These are phyloP conservation scores for Sylvia atricapilla DNA, from an alignment of 2,113 vertebrate species.

Conservation along the genomic window DNA sequence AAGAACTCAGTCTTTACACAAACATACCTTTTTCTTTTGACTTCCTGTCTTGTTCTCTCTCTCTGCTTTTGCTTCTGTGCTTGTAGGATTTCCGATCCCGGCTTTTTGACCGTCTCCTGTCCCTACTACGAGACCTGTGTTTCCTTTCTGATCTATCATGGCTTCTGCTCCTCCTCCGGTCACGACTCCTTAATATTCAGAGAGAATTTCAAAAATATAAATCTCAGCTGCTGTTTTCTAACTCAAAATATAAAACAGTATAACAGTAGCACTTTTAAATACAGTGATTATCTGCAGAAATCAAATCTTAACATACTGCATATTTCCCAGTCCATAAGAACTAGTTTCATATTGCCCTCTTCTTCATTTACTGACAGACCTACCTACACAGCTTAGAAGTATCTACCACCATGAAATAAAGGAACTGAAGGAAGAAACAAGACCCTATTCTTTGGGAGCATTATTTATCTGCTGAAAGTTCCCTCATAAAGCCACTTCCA, in stretches of 20 bases:
- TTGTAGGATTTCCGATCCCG: slow-evolving; percentile 91
- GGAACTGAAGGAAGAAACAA: background rate
- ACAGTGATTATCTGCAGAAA: background rate
- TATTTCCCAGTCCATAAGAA: background rate
- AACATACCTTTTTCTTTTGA: slow-evolving; percentile 95
- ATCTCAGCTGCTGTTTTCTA: background rate
- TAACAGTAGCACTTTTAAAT: background rate
- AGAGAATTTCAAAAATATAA: background rate
- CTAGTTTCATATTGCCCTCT: background rate
- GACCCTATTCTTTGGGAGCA: background rate
- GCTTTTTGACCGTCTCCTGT: slow-evolving; percentile 89
- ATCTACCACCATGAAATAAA: background rate
- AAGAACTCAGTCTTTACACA: background rate
- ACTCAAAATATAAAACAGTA: background rate
- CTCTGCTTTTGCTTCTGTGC: slow-evolving; percentile 88
- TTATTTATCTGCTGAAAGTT: background rate
- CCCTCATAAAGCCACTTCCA: background rate
- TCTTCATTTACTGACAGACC: background rate
- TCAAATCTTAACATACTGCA: background rate
- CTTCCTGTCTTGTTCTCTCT: slow-evolving; percentile 85
- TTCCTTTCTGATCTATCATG: slow-evolving; percentile 85
- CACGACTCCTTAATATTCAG: slow-evolving; percentile 79
- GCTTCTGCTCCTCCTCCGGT: slow-evolving; percentile 88
- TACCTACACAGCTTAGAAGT: background rate
- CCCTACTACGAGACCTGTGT: slow-evolving; percentile 90